Percentiles rank a stretch among this genome's conserved stretches.
Conservation (phyloP, 2,797 vertebrate genomes). For the Poecile montanus region DNA sequence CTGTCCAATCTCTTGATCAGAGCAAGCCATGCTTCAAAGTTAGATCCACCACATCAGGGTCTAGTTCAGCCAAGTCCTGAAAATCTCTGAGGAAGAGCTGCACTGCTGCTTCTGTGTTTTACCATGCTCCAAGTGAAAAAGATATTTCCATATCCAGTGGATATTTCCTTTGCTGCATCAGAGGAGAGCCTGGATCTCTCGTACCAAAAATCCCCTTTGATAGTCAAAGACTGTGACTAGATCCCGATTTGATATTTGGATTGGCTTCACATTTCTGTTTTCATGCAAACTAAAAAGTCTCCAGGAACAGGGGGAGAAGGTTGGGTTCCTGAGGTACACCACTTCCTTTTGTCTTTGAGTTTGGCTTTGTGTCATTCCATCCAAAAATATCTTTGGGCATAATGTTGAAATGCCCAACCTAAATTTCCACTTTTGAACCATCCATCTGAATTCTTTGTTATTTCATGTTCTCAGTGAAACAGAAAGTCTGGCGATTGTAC, state of each 20-base stretch:
- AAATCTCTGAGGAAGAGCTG: background rate
- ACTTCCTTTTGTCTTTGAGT: background rate
- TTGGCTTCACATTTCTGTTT: background rate
- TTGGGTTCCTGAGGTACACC: rapidly evolving
- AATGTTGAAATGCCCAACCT: background rate
- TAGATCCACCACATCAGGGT: background rate
- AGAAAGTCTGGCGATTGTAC: background rate
- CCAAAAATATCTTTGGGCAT: background rate
- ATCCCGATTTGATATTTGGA: background rate
- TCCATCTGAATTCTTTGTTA: background rate
- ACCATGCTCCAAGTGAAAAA: background rate
- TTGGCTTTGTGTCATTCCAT: background rate
- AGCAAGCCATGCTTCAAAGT: background rate
- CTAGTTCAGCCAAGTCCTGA: background rate
- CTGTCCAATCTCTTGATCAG: background rate
- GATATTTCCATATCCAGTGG: background rate
- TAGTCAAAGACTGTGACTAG: background rate
- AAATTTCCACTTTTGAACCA: background rate
- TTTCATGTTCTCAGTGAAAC: background rate
- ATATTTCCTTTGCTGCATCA: background rate
- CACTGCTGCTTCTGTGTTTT: background rate
- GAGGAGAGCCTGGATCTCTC: background rate
- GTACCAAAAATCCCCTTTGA: background rate
- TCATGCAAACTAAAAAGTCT: background rate
- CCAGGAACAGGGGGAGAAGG: background rate